Evolutionary conservation across 2,797 vertebrate genomes (phyloP).

Genomic region (Myripristis jacobus): DNA sequence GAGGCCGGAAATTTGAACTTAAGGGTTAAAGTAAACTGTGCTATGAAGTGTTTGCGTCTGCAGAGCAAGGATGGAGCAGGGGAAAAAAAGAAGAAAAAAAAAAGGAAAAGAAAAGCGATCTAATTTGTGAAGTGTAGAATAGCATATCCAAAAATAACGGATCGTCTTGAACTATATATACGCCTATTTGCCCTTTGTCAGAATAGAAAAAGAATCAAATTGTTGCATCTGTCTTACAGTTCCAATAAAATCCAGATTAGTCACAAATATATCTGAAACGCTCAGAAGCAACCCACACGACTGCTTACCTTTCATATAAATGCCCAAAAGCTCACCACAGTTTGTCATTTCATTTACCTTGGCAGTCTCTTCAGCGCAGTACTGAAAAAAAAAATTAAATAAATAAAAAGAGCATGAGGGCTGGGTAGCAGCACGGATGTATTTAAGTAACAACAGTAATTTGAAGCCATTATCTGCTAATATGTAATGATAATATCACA

Average conservation of each 20-base stretch:
- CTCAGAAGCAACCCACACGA: not conserved
- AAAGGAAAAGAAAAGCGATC: slow-evolving; percentile 35
- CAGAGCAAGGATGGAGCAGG: slow-evolving; percentile 27
- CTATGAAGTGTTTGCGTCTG: slow-evolving; percentile 27
- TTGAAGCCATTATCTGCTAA: not conserved
- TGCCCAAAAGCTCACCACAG: slow-evolving; percentile 6
- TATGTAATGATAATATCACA: not conserved
- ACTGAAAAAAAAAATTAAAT: slow-evolving; percentile 10
- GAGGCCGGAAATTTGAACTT: slow-evolving; percentile 61
- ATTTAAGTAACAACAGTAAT: not conserved
- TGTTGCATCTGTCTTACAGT: not conserved
- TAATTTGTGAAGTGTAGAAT: not conserved
- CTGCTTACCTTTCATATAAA: not conserved
- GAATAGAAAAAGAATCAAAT: not conserved
- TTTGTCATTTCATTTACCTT: slow-evolving; percentile 8
- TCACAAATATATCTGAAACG: not conserved
- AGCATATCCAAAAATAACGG: too few species aligned
- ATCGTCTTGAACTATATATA: too few species aligned
- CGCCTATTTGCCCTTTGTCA: not conserved
- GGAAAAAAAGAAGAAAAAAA: not conserved
- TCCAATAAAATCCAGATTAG: not conserved
- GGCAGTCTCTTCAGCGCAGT: slow-evolving; percentile 4
- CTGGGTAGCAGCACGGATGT: not conserved
- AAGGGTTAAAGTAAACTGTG: slow-evolving; percentile 62
- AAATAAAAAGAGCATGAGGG: not conserved